Base-by-base conservation (phyloP, 2,888 invertebrate genomes). In the Ethmia dodecea region DNA sequence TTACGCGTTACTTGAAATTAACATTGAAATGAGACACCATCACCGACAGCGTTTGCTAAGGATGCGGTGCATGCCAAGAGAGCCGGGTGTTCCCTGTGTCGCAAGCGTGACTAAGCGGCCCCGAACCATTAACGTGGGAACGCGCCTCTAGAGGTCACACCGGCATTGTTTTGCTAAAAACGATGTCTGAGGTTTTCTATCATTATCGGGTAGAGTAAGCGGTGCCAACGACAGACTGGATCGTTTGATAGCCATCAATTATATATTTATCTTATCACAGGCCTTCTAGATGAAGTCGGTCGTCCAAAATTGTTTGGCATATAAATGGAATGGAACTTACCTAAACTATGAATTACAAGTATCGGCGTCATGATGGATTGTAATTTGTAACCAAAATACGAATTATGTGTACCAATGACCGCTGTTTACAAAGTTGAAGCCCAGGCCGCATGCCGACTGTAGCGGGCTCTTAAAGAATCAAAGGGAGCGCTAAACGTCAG, bases 61-160 rank as follows among this genome's bases (percentile, higher is more conserved):
- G 49, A 50, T 48, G 59, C 55, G 47, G 56, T 54, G 60, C 65
- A 63, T 69, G 76, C 73, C 74, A 75, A 76, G 62, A 73, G 56
- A 64, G 62, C 62, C 67, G 74, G 75, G 77, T 77, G 74, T 74
- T 74, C 73, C 75, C 74, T 65, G 48, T 71, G 70, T 67, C 65
- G 67, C 61, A 59, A 63, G 39, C 49, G 59, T 76, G 76, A 74
- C 50, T 76, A 70, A 76, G 55, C 64, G 69, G 52, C 75, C 74
- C 65, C 77, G 74, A 74, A 76, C 70, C 64, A 71, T 61, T 65
- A 69, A 65, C 62, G 61, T 58, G 68, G 60, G 63, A 63, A 58
- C 55, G 55, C 52, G 54, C 60, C 58, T 55, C 52, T 47, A 58
- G 62, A 63, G 67, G 60, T 60, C 60, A 60, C 49, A 39, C 32